Conservation (phyloP, 1,140 invertebrate genomes). For the Caenorhabditis tropicalis region DNA sequence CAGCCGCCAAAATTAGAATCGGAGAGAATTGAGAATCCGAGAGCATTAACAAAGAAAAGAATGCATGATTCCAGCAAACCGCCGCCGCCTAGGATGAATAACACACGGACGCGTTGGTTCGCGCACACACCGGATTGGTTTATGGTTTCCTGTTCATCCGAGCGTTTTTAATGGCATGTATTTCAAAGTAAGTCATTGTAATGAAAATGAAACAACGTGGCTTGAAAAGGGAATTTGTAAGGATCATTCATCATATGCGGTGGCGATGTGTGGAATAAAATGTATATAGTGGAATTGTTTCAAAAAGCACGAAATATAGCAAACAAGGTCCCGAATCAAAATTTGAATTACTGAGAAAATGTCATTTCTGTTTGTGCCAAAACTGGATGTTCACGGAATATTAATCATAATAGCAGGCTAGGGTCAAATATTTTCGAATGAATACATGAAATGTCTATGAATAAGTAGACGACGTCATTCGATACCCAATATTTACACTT, state of each 20-base stretch:
- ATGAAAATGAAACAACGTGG: slow-evolving; percentile 14
- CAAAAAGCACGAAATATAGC: neutral
- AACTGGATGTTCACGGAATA: no score
- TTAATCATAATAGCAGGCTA: no score
- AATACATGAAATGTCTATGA: no score
- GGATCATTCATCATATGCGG: slow-evolving; percentile 10
- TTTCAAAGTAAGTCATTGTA: slow-evolving; percentile 19
- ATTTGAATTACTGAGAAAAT: no score
- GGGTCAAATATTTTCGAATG: no score
- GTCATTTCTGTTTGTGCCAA: no score
- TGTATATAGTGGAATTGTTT: neutral
- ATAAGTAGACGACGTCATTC: neutral
- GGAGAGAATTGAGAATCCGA: neutral
- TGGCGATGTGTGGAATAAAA: neutral
- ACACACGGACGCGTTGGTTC: slow-evolving; percentile 21
- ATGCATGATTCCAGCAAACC: neutral
- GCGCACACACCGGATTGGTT: neutral
- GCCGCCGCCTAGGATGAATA: slow-evolving; percentile 1
- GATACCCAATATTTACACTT: neutral
- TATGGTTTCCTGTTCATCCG: slow-evolving; percentile 36
- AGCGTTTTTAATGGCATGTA: neutral
- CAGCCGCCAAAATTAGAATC: neutral
- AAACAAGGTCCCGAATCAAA: no score
- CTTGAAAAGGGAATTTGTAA: neutral
- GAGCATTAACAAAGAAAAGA: neutral